These are phyloP conservation scores for Cyrtorhinus lividipennis DNA, from an alignment of 1,140 invertebrate genomes.

Conservation along the genomic window DNA sequence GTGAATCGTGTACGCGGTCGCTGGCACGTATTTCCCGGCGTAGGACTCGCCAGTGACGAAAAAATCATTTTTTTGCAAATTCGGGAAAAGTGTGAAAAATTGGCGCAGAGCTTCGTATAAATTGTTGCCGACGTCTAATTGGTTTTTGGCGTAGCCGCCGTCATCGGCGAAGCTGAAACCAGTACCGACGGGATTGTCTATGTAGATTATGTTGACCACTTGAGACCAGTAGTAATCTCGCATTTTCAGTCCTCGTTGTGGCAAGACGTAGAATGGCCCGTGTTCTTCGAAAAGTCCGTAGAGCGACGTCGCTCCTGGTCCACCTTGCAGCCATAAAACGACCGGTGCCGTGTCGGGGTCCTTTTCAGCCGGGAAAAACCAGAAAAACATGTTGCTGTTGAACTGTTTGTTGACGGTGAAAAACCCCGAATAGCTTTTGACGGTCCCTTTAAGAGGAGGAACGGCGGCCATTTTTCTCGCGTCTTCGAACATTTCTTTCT, in stretches of 20 bases:
- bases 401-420: conserved; percentile 50
- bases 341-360: conserved; percentile 32
- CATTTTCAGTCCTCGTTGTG: conserved; percentile 41
- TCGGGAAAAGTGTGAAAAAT: conserved; percentile 49
- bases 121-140: conserved; percentile 49
- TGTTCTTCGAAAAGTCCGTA: conserved; percentile 70
- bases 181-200: conserved; percentile 78
- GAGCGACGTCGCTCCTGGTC: conserved; percentile 63
- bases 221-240: conserved; percentile 59
- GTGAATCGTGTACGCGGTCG: conserved; percentile 59
- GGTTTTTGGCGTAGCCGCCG: conserved; percentile 48
- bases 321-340: conserved; percentile 75
- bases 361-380: conserved; percentile 52
- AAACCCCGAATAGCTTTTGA: conserved; percentile 42
- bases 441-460: conserved; percentile 7
- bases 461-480: conserved; percentile 19
- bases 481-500: conserved; percentile 16
- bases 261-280: conserved; percentile 21
- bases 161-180: conserved; percentile 52
- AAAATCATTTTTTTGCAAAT: conserved; percentile 32
- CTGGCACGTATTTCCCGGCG: conserved; percentile 57
- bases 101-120: conserved; percentile 49
- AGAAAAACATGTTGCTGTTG: conserved; percentile 60
- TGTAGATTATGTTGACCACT: conserved; percentile 60
- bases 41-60: conserved; percentile 79